phyloP scores from a whole-genome alignment of 1,140 invertebrate species.

The Vanessa tameamea region DNA sequence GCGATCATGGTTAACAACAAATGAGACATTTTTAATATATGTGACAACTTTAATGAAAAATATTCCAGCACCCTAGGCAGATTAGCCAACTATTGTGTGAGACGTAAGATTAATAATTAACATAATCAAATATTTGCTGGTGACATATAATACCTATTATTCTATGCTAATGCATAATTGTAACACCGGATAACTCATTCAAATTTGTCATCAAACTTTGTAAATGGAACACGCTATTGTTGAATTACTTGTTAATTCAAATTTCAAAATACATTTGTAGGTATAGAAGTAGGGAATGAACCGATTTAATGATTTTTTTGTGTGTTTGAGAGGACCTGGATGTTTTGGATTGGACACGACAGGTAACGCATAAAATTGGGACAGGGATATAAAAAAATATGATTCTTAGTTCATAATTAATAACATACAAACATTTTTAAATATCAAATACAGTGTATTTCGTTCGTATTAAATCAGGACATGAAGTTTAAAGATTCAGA shows the following conservation, averaged over 20 bases:
- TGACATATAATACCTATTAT: background rate
- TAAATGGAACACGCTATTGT: background rate
- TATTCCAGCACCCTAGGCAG: background rate
- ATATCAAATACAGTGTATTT: no score
- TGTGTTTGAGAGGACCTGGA: no score
- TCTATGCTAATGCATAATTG: slow-evolving; percentile 2
- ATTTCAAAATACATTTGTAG: slow-evolving; percentile 4
- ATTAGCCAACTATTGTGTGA: background rate
- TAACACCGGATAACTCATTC: slow-evolving; percentile 1
- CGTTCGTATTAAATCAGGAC: no score
- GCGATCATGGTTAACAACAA: no score
- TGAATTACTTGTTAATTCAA: background rate
- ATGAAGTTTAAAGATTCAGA: no score
- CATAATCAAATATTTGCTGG: slow-evolving; percentile 2
- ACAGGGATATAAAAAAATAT: no score
- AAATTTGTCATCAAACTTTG: slow-evolving; percentile 15
- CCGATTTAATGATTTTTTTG: background rate
- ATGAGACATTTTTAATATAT: no score
- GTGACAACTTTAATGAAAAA: background rate
- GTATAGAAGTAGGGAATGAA: background rate
- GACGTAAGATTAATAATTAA: background rate
- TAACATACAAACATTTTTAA: no score
- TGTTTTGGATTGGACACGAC: no score
- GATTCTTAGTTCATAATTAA: no score
- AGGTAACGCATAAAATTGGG: no score